These are phyloP conservation scores for Heterocephalus glaber DNA, from an alignment of 2,113 vertebrate genomes.

Conservation along the genomic window DNA sequence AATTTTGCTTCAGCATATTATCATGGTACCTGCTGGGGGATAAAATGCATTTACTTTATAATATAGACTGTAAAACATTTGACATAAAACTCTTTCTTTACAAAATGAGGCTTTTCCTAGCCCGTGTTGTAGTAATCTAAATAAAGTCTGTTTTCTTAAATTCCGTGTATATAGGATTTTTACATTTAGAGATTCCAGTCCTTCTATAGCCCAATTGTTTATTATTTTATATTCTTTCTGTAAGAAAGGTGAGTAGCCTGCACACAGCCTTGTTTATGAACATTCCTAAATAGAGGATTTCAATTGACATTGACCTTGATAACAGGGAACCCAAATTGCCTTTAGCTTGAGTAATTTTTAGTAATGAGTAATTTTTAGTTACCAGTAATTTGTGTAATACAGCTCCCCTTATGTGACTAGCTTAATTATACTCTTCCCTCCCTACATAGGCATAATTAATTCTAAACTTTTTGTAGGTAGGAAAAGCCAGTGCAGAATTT, in stretches of 20 bases:
- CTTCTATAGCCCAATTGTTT: background rate
- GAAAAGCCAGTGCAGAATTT: background rate
- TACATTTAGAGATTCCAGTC: background rate
- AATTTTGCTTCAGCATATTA: background rate
- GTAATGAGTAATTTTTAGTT: conserved; percentile 3
- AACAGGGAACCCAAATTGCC: background rate
- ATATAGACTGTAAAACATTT: conserved; percentile 43
- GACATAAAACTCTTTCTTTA: conserved; percentile 17
- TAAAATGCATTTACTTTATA: background rate
- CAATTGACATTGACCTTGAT: background rate
- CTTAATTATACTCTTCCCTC: background rate
- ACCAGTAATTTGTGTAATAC: background rate
- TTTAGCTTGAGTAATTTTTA: conserved; percentile 8
- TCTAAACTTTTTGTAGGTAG: background rate
- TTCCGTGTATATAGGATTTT: background rate
- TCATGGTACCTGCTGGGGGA: background rate
- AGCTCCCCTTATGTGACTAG: background rate
- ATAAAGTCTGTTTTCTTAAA: background rate
- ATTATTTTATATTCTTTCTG: background rate
- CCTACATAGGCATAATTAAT: background rate
- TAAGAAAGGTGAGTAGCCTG: background rate
- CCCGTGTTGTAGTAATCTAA: background rate
- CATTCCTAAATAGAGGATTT: background rate
- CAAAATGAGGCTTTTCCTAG: background rate
- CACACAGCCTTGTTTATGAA: background rate